Evolutionary conservation across 2,113 vertebrate species (phyloP).

Genomic region (Catagonus wagneri): DNA sequence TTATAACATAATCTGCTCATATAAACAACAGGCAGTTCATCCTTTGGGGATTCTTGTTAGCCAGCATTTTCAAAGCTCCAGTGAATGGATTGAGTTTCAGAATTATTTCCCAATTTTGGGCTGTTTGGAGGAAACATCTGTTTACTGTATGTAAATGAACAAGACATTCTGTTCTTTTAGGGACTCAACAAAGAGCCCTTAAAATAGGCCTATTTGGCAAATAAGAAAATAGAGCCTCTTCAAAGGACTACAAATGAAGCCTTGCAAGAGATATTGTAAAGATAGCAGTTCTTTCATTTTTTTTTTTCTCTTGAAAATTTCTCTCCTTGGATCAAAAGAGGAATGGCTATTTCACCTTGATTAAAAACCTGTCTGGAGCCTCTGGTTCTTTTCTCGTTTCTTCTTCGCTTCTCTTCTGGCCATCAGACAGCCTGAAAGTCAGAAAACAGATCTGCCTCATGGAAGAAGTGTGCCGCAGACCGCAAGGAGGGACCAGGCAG

Average conservation of each 20-base stretch:
- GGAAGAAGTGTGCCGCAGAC: constrained; percentile 10
- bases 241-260: constrained; percentile 10
- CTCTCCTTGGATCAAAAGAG: constrained; percentile 39
- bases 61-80: constrained; percentile 80
- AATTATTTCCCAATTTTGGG: constrained; percentile 85
- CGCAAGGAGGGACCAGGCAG: not conserved
- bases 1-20: constrained; percentile 80
- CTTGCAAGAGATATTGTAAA: constrained; percentile 61
- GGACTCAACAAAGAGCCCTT: constrained; percentile 70
- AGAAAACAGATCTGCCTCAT: constrained; percentile 63
- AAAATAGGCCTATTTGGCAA: constrained; percentile 67
- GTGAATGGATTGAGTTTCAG: constrained; percentile 84
- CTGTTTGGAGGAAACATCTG: constrained; percentile 85
- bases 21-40: constrained; percentile 84
- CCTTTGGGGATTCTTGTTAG: constrained; percentile 83
- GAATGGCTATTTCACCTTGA: constrained; percentile 43
- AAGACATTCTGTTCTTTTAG: constrained; percentile 87
- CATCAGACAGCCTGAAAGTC: constrained; percentile 20
- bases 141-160: constrained; percentile 88
- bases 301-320: constrained; percentile 1
- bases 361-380: constrained; percentile 37
- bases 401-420: not conserved
- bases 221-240: constrained; percentile 58
- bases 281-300: not conserved
- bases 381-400: not conserved